These are phyloP conservation scores for Hylyphantes graminicola DNA, from an alignment of 1,140 invertebrate genomes.

Conservation along the genomic window DNA sequence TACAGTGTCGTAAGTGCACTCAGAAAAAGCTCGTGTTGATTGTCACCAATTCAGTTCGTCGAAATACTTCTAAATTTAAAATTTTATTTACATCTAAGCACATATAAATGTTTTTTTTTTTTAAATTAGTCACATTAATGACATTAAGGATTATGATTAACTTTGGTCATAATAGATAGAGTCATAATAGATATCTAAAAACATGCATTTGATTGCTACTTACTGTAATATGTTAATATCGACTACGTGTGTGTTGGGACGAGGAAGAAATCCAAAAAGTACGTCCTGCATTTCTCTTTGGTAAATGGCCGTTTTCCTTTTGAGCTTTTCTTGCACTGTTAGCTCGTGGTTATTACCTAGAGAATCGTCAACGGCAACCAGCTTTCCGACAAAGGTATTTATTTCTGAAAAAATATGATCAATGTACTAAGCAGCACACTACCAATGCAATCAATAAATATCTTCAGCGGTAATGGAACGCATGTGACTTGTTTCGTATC, in stretches of 20 bases:
- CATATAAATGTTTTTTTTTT: too few species aligned
- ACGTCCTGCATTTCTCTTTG: not conserved
- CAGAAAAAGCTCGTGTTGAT: too few species aligned
- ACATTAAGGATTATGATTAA: too few species aligned
- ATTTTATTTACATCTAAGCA: too few species aligned
- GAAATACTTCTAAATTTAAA: too few species aligned
- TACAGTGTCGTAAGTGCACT: too few species aligned
- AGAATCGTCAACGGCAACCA: conserved; percentile 7
- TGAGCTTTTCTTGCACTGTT: conserved; percentile 1
- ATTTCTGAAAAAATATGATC: conserved; percentile 4
- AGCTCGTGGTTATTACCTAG: not conserved
- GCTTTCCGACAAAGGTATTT: not conserved
- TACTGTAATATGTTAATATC: conserved; percentile 1
- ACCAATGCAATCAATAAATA: not conserved
- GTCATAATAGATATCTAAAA: too few species aligned
- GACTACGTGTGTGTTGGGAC: conserved; percentile 11
- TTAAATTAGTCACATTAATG: too few species aligned
- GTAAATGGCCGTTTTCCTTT: conserved; percentile 1
- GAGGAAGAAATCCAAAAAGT: conserved; percentile 14
- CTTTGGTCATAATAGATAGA: too few species aligned
- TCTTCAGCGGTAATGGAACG: not conserved
- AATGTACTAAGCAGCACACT: not conserved
- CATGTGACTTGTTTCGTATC: too few species aligned
- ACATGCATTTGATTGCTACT: not conserved
- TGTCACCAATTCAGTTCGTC: too few species aligned